Conservation (phyloP, 2,113 vertebrate genomes). For the Agelaius phoeniceus region DNA sequence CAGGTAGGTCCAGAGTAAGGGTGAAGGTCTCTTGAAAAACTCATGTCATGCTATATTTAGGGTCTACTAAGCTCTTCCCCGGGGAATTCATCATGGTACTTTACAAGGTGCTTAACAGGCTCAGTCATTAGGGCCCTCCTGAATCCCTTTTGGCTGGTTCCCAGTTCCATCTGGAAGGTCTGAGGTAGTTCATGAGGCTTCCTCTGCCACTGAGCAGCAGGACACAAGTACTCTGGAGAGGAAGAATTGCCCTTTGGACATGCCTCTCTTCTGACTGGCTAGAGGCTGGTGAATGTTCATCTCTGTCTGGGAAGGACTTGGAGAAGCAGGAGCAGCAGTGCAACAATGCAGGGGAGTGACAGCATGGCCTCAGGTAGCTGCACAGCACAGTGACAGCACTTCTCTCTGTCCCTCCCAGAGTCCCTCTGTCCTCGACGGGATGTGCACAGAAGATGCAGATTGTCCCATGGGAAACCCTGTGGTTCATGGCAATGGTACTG, state of each 20-base stretch:
- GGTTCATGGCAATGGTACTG: constrained; percentile 73
- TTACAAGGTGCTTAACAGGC: not conserved
- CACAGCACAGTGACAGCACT: fast-evolving
- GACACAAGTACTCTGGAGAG: not conserved
- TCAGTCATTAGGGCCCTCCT: not conserved
- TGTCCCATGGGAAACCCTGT: constrained; percentile 67
- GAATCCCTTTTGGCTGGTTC: not conserved
- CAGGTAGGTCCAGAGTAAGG: not conserved
- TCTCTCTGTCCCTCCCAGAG: constrained; percentile 54
- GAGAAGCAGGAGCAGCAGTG: not conserved
- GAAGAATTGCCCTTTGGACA: not conserved
- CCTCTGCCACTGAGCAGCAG: not conserved
- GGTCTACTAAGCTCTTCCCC: not conserved
- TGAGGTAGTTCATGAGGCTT: not conserved
- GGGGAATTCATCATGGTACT: not conserved
- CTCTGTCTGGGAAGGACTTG: fast-evolving
- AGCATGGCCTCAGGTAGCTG: fast-evolving
- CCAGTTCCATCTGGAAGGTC: not conserved
- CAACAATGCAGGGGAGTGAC: not conserved
- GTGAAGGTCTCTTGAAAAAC: not conserved
- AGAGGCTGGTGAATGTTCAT: not conserved
- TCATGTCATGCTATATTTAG: not conserved
- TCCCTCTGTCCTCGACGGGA: constrained; percentile 60
- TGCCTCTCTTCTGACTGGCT: not conserved
- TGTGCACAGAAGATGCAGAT: constrained; percentile 65